Conservation (phyloP, 2,797 vertebrate species). For the Rhyacichthys aspro region DNA sequence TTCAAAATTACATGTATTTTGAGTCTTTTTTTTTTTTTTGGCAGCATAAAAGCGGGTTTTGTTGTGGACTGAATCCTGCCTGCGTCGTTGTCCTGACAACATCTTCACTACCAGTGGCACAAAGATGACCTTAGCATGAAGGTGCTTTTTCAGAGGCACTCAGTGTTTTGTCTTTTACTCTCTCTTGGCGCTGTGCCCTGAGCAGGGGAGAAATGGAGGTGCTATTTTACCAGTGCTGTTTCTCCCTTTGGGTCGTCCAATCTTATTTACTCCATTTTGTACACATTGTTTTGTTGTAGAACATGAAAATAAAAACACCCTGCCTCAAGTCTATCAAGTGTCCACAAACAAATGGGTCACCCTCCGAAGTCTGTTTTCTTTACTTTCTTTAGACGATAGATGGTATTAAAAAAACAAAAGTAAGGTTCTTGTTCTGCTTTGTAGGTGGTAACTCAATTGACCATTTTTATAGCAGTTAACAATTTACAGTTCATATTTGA, state of each 20-base stretch:
- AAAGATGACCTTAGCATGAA: conserved; percentile 28
- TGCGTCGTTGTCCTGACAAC: conserved; percentile 17
- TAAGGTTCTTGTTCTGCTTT: no score
- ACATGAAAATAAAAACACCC: conserved; percentile 77
- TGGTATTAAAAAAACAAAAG: neutral
- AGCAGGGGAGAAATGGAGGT: conserved; percentile 50
- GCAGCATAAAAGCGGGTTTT: conserved; percentile 28
- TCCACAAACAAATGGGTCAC: conserved; percentile 45
- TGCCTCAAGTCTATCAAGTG: conserved; percentile 64
- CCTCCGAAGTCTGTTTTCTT: conserved; percentile 11
- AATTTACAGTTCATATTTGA: no score
- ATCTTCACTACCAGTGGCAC: conserved; percentile 33
- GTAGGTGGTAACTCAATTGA: no score
- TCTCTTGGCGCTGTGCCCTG: conserved; percentile 45
- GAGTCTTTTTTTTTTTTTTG: neutral
- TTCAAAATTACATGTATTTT: neutral
- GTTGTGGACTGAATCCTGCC: conserved; percentile 43
- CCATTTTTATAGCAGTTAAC: no score
- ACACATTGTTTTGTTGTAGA: conserved; percentile 68
- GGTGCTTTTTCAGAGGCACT: conserved; percentile 46
- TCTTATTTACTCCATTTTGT: conserved; percentile 59
- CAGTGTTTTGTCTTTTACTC: conserved; percentile 16
- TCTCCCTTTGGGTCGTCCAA: conserved; percentile 49
- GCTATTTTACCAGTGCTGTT: conserved; percentile 50
- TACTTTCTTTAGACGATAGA: conserved; percentile 10